phyloP scores from a whole-genome alignment of 1,140 invertebrate genomes.

The Drosophila nebulosa region DNA sequence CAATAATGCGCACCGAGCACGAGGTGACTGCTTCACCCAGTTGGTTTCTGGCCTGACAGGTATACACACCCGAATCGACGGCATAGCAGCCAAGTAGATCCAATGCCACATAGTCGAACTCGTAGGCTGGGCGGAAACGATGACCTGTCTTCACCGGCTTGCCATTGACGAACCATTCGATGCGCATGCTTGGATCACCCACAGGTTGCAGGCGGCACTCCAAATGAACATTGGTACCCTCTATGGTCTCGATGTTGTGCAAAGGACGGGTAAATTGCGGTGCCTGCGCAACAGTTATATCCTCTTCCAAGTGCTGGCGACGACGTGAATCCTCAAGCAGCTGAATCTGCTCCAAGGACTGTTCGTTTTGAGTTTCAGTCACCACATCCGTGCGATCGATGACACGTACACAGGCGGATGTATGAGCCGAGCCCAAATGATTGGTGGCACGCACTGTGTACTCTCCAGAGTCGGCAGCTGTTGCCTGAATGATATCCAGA shows the following conservation, averaged over 20 bases:
- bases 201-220: slow-evolving; percentile 96
- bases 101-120: slow-evolving; percentile 98
- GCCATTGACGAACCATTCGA: slow-evolving; percentile 99
- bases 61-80: slow-evolving; percentile 97
- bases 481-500: slow-evolving; percentile 93
- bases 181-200: slow-evolving; percentile 96
- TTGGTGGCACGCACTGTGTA: slow-evolving; percentile 96
- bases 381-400: slow-evolving; percentile 92
- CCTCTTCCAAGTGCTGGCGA: slow-evolving; percentile 87
- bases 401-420: slow-evolving; percentile 93
- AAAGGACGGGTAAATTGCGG: slow-evolving; percentile 93
- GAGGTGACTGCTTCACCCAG: slow-evolving; percentile 97
- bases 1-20: slow-evolving; percentile 92
- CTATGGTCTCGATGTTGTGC: slow-evolving; percentile 94
- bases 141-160: slow-evolving; percentile 93
- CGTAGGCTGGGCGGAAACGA: slow-evolving; percentile 96
- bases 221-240: slow-evolving; percentile 95
- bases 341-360: slow-evolving; percentile 96
- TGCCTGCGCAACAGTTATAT: slow-evolving; percentile 89
- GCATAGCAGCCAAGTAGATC: slow-evolving; percentile 98
- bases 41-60: slow-evolving; percentile 94
- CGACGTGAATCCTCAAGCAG: slow-evolving; percentile 93
- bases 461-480: slow-evolving; percentile 94
- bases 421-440: slow-evolving; percentile 94
- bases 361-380: slow-evolving; percentile 96